Percentiles rank a stretch among this genome's conserved stretches.
These are phyloP conservation scores for Diplodus sargus DNA, from an alignment of 2,797 vertebrate genomes.

Conservation along the genomic window DNA sequence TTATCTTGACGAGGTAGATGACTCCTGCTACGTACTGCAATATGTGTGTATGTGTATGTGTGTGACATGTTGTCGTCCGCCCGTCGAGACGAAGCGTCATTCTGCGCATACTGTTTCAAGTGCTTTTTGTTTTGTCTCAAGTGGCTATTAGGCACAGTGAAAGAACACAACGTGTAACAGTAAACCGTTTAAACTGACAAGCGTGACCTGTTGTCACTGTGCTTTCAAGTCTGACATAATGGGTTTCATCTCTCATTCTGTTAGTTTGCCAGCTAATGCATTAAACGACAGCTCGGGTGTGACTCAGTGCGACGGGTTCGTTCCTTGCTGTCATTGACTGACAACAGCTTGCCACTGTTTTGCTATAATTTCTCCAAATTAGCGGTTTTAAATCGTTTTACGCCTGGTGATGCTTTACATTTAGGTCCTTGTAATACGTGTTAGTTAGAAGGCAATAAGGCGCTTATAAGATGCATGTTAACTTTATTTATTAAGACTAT, in stretches of 20 bases:
- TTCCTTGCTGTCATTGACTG: neutral
- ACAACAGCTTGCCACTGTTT: neutral
- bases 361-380: neutral
- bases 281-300: neutral
- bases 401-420: no score
- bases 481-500: no score
- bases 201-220: neutral
- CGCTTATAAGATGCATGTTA: no score
- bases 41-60: neutral
- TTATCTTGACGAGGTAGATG: neutral
- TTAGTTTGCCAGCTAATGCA: neutral
- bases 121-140: neutral
- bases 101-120: neutral
- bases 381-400: neutral
- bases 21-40: neutral
- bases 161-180: neutral
- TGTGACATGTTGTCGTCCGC: neutral
- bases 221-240: constrained; percentile 8
- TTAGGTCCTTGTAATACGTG: no score
- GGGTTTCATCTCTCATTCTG: constrained; percentile 14
- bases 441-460: no score
- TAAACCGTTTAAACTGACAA: neutral
- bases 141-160: neutral
- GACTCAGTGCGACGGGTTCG: neutral
- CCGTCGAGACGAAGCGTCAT: constrained; percentile 8